A percentile compares a stretch with the other conserved stretches of the same genome.
Evolutionary conservation across 2,888 invertebrate species (phyloP).

Genomic region (Stomorhina lunata): DNA sequence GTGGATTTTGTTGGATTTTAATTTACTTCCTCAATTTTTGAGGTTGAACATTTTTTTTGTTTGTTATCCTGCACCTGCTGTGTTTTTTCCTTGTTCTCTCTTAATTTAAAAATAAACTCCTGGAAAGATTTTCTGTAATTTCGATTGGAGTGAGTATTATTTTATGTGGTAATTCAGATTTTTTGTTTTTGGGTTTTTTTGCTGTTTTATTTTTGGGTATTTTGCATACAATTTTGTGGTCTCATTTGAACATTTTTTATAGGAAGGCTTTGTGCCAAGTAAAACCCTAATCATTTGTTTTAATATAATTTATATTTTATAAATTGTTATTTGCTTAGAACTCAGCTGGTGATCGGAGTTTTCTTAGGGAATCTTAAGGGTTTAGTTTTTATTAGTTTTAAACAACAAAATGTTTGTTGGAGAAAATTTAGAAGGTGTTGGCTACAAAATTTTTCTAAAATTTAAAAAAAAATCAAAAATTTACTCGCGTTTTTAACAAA

Average conservation of each 20-base stretch:
- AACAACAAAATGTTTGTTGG: not conserved
- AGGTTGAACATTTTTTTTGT: too few relatives aligned
- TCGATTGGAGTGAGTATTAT: slow-evolving; percentile 34
- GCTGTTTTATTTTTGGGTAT: slow-evolving; percentile 29
- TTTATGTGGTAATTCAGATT: slow-evolving; percentile 14
- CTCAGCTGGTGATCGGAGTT: slow-evolving; percentile 57
- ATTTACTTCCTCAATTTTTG: slow-evolving; percentile 58
- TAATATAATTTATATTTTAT: slow-evolving; percentile 55
- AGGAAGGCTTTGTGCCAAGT: not conserved
- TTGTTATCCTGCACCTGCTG: slow-evolving; percentile 62
- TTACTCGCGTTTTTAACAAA: too few relatives aligned
- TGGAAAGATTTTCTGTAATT: slow-evolving; percentile 34
- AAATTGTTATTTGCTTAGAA: slow-evolving; percentile 51
- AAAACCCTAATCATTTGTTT: slow-evolving; percentile 56
- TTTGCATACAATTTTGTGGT: slow-evolving; percentile 60
- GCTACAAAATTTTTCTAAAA: too few relatives aligned
- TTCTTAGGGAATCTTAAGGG: not conserved
- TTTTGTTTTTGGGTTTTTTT: not conserved
- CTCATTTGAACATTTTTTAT: slow-evolving; percentile 38
- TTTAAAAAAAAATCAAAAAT: too few relatives aligned
- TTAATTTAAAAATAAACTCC: slow-evolving; percentile 11
- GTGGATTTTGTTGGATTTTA: slow-evolving; percentile 64
- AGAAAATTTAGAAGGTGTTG: not conserved
- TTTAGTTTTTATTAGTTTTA: not conserved
- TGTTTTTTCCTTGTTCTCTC: slow-evolving; percentile 10